These are phyloP conservation scores for Elanus axillaris DNA, from an alignment of 2,113 vertebrate species.

Conservation along the genomic window DNA sequence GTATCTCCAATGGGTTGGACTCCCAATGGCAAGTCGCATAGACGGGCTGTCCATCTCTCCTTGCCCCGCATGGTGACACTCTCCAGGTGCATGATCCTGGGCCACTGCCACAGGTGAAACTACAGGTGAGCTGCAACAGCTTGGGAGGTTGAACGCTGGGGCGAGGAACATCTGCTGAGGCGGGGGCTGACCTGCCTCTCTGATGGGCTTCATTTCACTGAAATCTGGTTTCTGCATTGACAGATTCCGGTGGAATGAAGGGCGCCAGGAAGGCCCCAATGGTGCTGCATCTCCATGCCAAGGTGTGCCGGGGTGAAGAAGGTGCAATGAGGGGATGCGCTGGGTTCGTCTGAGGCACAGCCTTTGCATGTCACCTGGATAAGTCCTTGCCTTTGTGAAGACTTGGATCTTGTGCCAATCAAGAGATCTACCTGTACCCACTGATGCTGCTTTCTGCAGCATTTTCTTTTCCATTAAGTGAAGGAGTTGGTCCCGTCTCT, in stretches of 20 bases:
- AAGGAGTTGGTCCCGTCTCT: neutral
- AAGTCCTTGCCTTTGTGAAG: neutral
- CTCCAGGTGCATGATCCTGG: neutral
- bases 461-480: neutral
- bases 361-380: too few relatives aligned
- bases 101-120: rapidly evolving
- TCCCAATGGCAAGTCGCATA: neutral
- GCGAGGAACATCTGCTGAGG: neutral
- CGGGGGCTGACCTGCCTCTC: neutral
- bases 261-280: neutral
- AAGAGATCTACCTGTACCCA: neutral
- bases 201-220: conserved; percentile 60
- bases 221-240: conserved; percentile 21
- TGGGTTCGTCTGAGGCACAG: neutral
- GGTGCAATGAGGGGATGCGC: rapidly evolving
- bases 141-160: neutral
- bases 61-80: rapidly evolving
- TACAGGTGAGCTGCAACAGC: rapidly evolving
- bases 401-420: neutral
- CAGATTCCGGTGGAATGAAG: conserved; percentile 72
- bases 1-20: neutral
- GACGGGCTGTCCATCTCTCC: neutral
- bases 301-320: neutral
- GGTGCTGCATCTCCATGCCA: neutral
- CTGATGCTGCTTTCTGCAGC: neutral